Percentiles rank a stretch among this genome's conserved stretches.
Conservation (phyloP, 1,140 invertebrate species). For the Drosophila parvula region DNA sequence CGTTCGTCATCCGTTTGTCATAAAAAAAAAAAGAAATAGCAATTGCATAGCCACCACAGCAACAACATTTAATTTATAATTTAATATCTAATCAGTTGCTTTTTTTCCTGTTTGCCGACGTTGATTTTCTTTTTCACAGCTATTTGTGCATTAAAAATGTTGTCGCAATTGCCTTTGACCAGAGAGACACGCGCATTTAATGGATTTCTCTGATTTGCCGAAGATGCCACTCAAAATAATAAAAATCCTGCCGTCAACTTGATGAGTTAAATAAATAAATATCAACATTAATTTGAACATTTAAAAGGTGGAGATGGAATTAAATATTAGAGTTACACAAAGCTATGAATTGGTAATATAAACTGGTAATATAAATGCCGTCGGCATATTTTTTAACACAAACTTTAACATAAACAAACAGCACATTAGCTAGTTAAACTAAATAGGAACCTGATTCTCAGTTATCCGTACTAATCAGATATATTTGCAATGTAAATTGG, state of each 20-base stretch:
- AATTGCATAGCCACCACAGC: conserved; percentile 7
- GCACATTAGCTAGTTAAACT: neutral
- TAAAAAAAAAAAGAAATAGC: conserved; percentile 54
- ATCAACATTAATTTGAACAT: neutral
- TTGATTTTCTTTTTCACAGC: conserved; percentile 56
- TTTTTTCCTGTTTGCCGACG: conserved; percentile 48
- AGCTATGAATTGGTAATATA: neutral
- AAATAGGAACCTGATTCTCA: neutral
- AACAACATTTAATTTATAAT: conserved; percentile 73
- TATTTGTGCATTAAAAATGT: conserved; percentile 68
- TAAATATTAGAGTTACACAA: neutral
- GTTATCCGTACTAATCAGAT: neutral
- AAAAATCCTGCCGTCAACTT: conserved; percentile 24
- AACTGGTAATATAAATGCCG: conserved; percentile 29
- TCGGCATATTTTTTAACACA: neutral
- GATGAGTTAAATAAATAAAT: conserved; percentile 13
- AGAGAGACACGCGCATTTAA: conserved; percentile 51
- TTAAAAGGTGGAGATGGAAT: neutral
- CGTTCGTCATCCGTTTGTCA: conserved; percentile 82
- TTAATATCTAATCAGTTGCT: conserved; percentile 78
- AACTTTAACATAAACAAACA: too few relatives aligned
- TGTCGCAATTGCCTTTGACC: conserved; percentile 50
- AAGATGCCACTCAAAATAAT: conserved; percentile 42
- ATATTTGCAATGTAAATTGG: neutral
- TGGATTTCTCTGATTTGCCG: conserved; percentile 66